Evolutionary conservation across 2,797 vertebrate genomes (phyloP).

Genomic region (Prionace glauca): DNA sequence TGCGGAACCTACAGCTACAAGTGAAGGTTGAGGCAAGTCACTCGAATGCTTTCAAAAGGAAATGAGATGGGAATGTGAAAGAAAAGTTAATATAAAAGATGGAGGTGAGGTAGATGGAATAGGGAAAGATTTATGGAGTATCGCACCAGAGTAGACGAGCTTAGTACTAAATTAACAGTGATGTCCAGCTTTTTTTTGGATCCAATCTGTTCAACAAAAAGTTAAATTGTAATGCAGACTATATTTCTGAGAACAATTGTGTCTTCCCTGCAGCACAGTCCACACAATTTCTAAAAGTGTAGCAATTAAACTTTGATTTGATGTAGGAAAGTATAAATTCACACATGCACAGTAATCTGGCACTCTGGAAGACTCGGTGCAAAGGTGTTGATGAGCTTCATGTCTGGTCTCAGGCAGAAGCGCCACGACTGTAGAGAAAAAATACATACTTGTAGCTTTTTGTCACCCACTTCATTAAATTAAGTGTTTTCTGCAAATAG

Average conservation of each 20-base stretch:
- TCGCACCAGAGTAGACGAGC: neutral
- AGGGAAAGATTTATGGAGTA: neutral
- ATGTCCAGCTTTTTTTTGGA: neutral
- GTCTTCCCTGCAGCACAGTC: neutral
- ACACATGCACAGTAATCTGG: conserved; percentile 14
- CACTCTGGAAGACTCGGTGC: neutral
- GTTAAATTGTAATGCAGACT: neutral
- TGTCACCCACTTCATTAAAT: conserved; percentile 20
- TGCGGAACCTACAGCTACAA: neutral
- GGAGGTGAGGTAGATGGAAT: neutral
- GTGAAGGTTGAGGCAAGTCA: neutral
- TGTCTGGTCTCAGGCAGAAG: neutral
- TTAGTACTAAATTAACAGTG: neutral
- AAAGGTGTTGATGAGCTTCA: conserved; percentile 35
- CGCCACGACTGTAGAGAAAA: neutral
- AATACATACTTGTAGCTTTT: neutral
- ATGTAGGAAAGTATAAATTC: conserved; percentile 31
- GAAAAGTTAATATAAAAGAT: neutral
- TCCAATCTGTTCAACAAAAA: conserved; percentile 11
- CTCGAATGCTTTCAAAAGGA: neutral
- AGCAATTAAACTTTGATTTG: conserved; percentile 33
- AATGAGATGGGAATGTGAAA: neutral
- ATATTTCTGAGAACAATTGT: neutral
- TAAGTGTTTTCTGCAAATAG: neutral
- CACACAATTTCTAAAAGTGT: conserved; percentile 24